These are phyloP conservation scores for Vanacampus margaritifer DNA, from an alignment of 2,113 vertebrate species.

Conservation along the genomic window DNA sequence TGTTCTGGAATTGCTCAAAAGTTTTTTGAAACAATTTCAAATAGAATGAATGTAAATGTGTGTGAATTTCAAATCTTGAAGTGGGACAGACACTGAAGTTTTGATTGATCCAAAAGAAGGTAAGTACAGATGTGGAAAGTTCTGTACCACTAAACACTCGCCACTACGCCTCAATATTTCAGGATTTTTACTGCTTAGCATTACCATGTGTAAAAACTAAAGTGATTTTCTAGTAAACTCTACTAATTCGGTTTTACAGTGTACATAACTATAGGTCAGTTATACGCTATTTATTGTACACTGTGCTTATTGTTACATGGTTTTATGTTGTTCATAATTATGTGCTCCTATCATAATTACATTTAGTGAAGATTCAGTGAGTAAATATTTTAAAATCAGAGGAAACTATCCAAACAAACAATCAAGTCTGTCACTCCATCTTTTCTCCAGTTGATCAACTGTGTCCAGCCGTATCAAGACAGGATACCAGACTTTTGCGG, in stretches of 20 bases:
- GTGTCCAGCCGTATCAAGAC: conserved; percentile 15
- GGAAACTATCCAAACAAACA: background rate
- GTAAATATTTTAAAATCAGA: background rate
- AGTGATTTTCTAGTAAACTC: no score
- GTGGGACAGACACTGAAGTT: background rate
- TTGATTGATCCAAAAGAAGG: no score
- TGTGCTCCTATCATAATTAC: background rate
- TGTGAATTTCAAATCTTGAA: background rate
- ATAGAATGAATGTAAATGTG: background rate
- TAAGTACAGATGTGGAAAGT: background rate
- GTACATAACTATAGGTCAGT: no score
- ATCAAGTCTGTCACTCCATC: background rate
- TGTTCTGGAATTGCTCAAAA: background rate
- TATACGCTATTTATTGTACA: background rate
- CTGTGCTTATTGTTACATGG: background rate
- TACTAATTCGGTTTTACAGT: no score
- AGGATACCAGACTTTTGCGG: conserved; percentile 39
- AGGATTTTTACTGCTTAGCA: no score
- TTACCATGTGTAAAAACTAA: no score
- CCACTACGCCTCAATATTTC: no score
- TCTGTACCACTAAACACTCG: background rate
- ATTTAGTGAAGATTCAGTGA: background rate
- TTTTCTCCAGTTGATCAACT: background rate
- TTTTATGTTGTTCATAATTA: background rate
- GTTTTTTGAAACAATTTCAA: background rate